Base-by-base conservation (phyloP, 2,113 vertebrate genomes). In the Myrmecophaga tridactyla region DNA sequence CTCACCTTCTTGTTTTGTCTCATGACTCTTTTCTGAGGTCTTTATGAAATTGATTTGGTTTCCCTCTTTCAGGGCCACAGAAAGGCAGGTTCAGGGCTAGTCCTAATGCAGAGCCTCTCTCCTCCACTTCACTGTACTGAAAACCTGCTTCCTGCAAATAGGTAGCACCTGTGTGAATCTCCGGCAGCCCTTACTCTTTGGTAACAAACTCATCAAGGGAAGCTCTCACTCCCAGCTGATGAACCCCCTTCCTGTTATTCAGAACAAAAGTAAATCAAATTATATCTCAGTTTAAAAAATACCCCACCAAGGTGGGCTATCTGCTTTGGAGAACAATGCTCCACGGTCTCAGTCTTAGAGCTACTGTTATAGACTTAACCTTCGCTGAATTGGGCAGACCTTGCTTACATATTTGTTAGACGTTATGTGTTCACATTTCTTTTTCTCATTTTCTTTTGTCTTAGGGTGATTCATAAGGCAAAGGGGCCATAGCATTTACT, bases 41-140 rank as follows among this genome's bases (percentile, higher is more conserved):
- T 91, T 93, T 75, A 70, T 72, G 76, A 90, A 90, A 80, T 8
- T 62, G 14, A 25, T 56, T 81, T 93, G 56, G 51, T 77, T 85
- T 85, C 11, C 25, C 46, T 60, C 70, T 85, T 67, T 75, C 21
- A 31, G 46, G 51, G 3, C 29, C 46, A 48, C 10, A 11, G 18
- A 96, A 85, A 82, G 15, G 39, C 12, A 51, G 11, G 10, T 51
- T 63, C 6, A 0, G 25, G 25, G 18, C 36, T 36, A 11, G 46
- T 36, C 3, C 31, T 15, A 20, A 76, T 43, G 4, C 10, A 60
- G 29, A 4, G 4, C 36, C 5, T n/a, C 11, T 72, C 46, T 72
- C 31, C 12, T 67, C 41, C 11, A 17, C 23, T 60, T 34, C 82
- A 4, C 39, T 91, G 7, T 20, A 9, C 0, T 20, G 39, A 82